phyloP scores from a whole-genome alignment of 1,140 invertebrate genomes.

The Chrysomallon squamiferum region DNA sequence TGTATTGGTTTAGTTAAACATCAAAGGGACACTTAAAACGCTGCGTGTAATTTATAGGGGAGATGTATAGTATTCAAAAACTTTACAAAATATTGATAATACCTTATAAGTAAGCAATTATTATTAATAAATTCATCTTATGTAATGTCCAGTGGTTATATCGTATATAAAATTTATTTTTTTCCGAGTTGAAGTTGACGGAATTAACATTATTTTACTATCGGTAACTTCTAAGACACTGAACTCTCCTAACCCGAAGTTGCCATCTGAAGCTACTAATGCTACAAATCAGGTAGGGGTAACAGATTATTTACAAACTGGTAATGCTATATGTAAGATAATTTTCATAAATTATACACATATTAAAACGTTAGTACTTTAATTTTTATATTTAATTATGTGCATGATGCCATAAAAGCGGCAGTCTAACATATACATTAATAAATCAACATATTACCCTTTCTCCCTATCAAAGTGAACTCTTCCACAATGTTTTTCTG shows the following conservation, averaged over 20 bases:
- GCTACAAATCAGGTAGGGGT: slow-evolving; percentile 15
- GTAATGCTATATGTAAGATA: background rate
- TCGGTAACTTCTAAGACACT: slow-evolving; percentile 24
- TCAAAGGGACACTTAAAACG: slow-evolving; percentile 33
- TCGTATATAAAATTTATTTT: slow-evolving; percentile 3
- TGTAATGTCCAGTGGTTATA: background rate
- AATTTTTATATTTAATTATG: background rate
- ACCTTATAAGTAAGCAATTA: slow-evolving; percentile 2
- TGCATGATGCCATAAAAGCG: no score
- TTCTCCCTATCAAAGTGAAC: slow-evolving; percentile 17
- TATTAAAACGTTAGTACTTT: background rate
- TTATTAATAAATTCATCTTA: slow-evolving; percentile 9
- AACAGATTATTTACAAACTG: background rate
- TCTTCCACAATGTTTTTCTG: slow-evolving; percentile 37
- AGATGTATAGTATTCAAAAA: slow-evolving; percentile 25
- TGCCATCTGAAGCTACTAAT: slow-evolving; percentile 27
- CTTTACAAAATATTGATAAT: slow-evolving; percentile 7
- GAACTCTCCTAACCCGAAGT: slow-evolving; percentile 34
- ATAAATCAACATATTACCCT: background rate
- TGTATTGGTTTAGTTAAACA: slow-evolving; percentile 17
- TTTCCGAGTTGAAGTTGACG: background rate
- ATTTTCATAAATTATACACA: background rate
- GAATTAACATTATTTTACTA: slow-evolving; percentile 7
- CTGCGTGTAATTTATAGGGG: slow-evolving; percentile 42
- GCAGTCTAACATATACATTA: background rate